These are phyloP conservation scores for Pygocentrus nattereri DNA, from an alignment of 2,797 vertebrate genomes.

Conservation along the genomic window DNA sequence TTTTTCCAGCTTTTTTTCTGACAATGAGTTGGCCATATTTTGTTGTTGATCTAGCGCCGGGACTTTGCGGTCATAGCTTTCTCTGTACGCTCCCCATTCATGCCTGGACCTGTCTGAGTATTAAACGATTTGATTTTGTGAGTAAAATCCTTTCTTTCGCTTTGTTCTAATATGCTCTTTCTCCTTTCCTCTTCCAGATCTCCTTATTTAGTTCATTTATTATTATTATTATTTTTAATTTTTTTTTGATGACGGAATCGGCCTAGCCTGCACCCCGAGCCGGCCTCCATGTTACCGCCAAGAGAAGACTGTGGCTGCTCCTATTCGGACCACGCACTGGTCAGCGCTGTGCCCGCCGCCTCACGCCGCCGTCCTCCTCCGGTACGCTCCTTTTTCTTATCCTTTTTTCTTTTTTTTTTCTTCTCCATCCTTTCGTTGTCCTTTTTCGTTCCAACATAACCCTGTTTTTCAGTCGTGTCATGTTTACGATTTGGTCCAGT, in stretches of 20 bases:
- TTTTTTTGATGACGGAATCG: slow-evolving; percentile 64
- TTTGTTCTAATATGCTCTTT: slow-evolving; percentile 66
- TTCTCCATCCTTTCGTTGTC: slow-evolving; percentile 22
- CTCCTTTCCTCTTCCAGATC: slow-evolving; percentile 70
- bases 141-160: slow-evolving; percentile 56
- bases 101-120: slow-evolving; percentile 72
- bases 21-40: slow-evolving; percentile 67
- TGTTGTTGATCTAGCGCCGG: slow-evolving; percentile 61
- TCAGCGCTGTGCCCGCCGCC: slow-evolving; percentile 51
- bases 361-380: slow-evolving; percentile 70
- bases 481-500: slow-evolving; percentile 3
- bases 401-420: slow-evolving; percentile 38
- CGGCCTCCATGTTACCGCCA: slow-evolving; percentile 76
- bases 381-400: slow-evolving; percentile 68
- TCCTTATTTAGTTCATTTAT: slow-evolving; percentile 58
- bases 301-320: slow-evolving; percentile 69
- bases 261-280: slow-evolving; percentile 75
- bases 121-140: slow-evolving; percentile 66
- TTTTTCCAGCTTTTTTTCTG: slow-evolving; percentile 55
- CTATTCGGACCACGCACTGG: slow-evolving; percentile 58
- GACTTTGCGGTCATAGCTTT: slow-evolving; percentile 67
- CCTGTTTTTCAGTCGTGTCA: not conserved
- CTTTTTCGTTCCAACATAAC: slow-evolving; percentile 21
- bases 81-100: slow-evolving; percentile 59
- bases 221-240: slow-evolving; percentile 49